These are phyloP conservation scores for Myotis vivesi DNA, from an alignment of 2,797 vertebrate genomes.

Conservation along the genomic window DNA sequence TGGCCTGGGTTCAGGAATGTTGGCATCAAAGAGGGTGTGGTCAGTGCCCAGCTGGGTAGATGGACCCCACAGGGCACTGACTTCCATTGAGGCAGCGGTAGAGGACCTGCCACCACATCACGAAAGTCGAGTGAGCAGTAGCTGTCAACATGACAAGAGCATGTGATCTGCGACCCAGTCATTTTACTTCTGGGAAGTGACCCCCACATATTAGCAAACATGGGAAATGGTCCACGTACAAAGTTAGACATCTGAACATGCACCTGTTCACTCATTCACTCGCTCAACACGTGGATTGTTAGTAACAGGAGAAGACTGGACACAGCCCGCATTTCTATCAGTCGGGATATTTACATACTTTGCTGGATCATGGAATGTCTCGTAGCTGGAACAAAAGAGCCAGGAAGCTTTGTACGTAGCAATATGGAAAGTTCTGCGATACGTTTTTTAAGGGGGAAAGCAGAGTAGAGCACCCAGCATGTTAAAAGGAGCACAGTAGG, in stretches of 20 bases:
- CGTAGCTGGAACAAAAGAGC: background rate
- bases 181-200: conserved; percentile 29
- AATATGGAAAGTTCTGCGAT: background rate
- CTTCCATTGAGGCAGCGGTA: background rate
- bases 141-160: background rate
- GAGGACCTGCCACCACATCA: background rate
- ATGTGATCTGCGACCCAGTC: background rate
- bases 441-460: background rate
- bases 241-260: background rate
- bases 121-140: background rate
- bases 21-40: background rate
- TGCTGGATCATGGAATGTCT: background rate
- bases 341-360: background rate
- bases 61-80: background rate
- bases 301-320: background rate
- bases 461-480: background rate
- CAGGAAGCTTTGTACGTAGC: background rate
- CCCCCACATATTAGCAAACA: background rate
- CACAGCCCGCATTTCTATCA: background rate
- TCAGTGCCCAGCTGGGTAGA: background rate
- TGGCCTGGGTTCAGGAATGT: background rate
- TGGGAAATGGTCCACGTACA: background rate
- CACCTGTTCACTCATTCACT: background rate
- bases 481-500: background rate
- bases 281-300: background rate